phyloP scores from a whole-genome alignment of 2,797 vertebrate genomes.

The Sphenopsis melanotis region DNA sequence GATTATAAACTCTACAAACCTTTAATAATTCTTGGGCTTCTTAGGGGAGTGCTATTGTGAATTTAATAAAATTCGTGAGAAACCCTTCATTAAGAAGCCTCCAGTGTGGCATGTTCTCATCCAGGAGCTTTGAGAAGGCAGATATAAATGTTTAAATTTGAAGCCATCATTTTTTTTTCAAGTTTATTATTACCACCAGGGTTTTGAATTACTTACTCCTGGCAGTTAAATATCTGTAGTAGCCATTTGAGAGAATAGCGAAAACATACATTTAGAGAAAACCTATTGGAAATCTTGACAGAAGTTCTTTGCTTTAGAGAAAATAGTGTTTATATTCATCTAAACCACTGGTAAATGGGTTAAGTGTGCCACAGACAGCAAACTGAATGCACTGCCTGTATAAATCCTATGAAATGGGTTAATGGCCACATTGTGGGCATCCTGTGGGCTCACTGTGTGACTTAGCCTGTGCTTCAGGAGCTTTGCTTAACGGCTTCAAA shows the following conservation, averaged over 20 bases:
- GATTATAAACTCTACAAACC: neutral
- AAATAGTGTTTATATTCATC: neutral
- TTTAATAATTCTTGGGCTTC: neutral
- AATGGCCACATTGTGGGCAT: neutral
- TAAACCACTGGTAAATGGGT: neutral
- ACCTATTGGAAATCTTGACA: neutral
- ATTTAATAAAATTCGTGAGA: constrained; percentile 10
- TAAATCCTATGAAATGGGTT: neutral
- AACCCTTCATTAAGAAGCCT: neutral
- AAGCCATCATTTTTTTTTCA: neutral
- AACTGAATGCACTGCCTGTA: neutral
- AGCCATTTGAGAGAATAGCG: neutral
- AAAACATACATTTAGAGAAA: neutral
- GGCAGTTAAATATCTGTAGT: neutral
- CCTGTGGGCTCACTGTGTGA: neutral
- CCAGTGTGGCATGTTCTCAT: neutral
- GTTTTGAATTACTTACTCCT: neutral
- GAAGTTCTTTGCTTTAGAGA: neutral
- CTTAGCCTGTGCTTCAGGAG: neutral
- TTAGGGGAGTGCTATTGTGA: neutral
- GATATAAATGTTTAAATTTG: neutral
- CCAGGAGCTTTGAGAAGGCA: neutral
- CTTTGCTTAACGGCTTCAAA: neutral
- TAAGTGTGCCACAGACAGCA: neutral
- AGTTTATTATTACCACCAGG: neutral